Evolutionary conservation across 2,888 invertebrate species (phyloP), one percentile per base, ranked within the genome.

Genomic region (Hydrotaea cyrtoneurina): DNA sequence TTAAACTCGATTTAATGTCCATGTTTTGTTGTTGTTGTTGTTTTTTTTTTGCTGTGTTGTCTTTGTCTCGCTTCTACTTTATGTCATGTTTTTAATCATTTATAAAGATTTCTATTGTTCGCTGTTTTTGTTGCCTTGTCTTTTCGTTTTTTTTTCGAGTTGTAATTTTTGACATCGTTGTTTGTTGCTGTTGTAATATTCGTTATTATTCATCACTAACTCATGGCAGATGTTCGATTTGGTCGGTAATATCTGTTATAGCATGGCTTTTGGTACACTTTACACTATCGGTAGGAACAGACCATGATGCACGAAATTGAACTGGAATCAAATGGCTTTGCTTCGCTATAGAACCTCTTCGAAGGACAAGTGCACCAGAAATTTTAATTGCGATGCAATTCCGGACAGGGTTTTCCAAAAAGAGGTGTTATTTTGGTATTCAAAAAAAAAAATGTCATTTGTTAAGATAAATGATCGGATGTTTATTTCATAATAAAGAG

Each of bases 1-100:
- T 85, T 77, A 77, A 77, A 82, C 43, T 50, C 71, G 43, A 4
- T 81, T 78, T 81, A 66, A 73, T 79, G 78, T 73, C 62, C 43
- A 66, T 50, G 50, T 79, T 57, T 66, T 19, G 62, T 31, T 31
- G 31, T 62, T 3, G 26, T 15, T 59, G 19, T 31, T 31, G 62
- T 31, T 57, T 80, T 43, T 21, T 73, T 80, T 55, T 31, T 62
- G 31, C 26, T 19, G 17, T 39, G 66, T 43, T 66, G 66, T 69
- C 39, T 66, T 82, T 62, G 69, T 78, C 69, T 43, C 26, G 64
- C 13, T 57, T 50, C 13, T n/a, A 43, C 13, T 77, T 59, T 74
- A 43, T 74, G 74, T 74, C 74, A 59, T 74, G 74, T 74, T 74
- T 46, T 39, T 46, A 74, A 59, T 74, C 74, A 74, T 74, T 74